These are phyloP conservation scores for Catamblyrhynchus diadema DNA, from an alignment of 2,797 vertebrate genomes.

Conservation along the genomic window DNA sequence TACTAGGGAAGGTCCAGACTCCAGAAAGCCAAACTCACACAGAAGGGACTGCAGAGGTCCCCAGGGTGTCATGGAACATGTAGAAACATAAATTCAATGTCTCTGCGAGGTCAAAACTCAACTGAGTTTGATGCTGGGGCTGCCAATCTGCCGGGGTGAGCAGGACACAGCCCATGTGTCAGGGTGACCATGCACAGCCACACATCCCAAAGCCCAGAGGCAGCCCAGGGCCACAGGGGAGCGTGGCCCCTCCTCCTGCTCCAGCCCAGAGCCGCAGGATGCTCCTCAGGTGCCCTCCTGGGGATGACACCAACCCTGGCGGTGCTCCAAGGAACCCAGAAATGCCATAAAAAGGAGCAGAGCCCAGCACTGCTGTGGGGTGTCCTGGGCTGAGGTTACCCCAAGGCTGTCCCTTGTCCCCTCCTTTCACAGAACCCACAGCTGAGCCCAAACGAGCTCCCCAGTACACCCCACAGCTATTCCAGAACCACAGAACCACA, in stretches of 20 bases:
- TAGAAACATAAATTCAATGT: not conserved
- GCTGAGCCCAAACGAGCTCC: accelerated
- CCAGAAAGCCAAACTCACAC: not conserved
- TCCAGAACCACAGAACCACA: not conserved
- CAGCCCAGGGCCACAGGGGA: not conserved
- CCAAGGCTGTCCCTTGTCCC: not conserved
- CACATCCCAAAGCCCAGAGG: not conserved
- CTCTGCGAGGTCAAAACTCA: not conserved
- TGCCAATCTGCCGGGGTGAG: not conserved
- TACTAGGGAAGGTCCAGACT: not conserved
- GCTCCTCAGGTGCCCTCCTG: not conserved
- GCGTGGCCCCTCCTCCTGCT: not conserved
- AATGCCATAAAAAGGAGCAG: not conserved
- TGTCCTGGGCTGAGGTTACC: not conserved
- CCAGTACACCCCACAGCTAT: not conserved
- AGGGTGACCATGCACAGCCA: accelerated
- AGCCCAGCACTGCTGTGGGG: accelerated
- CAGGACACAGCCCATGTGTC: not conserved
- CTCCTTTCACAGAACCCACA: not conserved
- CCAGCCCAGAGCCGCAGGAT: not conserved
- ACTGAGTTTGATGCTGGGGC: not conserved
- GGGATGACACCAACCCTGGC: too few species aligned
- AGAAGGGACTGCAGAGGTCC: not conserved
- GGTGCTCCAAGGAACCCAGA: not conserved
- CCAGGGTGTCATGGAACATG: not conserved